Base-by-base conservation (phyloP, 1,140 invertebrate species). In the Ericerus pela region DNA sequence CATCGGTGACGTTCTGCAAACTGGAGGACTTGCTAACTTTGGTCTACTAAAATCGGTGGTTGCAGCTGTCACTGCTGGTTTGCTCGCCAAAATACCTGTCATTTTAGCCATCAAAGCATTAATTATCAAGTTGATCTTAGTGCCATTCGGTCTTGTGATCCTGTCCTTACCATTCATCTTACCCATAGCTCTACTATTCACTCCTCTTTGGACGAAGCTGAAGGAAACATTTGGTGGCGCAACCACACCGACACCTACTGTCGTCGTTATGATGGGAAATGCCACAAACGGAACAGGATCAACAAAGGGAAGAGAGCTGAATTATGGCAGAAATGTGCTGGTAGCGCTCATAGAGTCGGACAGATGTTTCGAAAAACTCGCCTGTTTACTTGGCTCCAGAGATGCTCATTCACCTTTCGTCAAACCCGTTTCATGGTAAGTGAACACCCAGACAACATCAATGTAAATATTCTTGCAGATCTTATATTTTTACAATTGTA, bases 341-440 rank as follows among this genome's bases (percentile, higher is more conserved):
- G 20, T 47, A 3, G 41, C 41, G 8, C 10, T 47, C 10, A 24
- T 47, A 1, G 51, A 57, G 16, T 61, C 60, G 0, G 51, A 58
- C n/a, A 61, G 47, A 20, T 61, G 60, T 24, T 37, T 61, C 53
- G 60, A 61, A 36, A 47, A 53, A n/a, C 27, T 61, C n/a, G 60
- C 60, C 5, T 61, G 60, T 51, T 57, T 58, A 33, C 24, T 61
- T n/a, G 60, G 60, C 0, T 26, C 51, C 11, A 51, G 58, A 2
- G 60, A 61, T 27, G 47, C 51, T 0, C 51, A 53, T 12, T 57
- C 58, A 4, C 30, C 43, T 1, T 61, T 58, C 54, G 58, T 52
- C 27, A 59, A 61, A 30, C 60, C 56, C 24, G 58, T 61, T 14
- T 55, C 58, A 1, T 61, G 60, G 60, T 61, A 51, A 57, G 55